Evolutionary conservation across 1,140 invertebrate genomes (phyloP).

Genomic region (Diachasma alloeum): DNA sequence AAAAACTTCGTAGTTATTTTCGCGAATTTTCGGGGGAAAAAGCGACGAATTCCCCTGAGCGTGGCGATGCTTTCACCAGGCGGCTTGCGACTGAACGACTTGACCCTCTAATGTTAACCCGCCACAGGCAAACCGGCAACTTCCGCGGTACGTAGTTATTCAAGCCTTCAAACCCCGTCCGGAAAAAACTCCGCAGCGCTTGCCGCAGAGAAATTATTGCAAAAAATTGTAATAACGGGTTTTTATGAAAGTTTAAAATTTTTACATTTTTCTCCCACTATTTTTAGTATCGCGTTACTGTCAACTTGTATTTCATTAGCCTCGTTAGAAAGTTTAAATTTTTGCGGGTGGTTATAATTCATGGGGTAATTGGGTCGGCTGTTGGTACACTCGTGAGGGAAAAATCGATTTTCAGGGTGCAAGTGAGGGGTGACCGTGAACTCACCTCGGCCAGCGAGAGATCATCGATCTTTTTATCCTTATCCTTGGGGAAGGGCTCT

Average conservation of each 20-base stretch:
- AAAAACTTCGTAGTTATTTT: background rate
- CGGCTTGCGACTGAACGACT: background rate
- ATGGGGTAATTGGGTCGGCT: conserved; percentile 16
- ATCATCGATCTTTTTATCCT: background rate
- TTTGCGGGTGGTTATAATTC: background rate
- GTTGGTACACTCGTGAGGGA: background rate
- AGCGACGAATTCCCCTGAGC: background rate
- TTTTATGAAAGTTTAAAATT: conserved; percentile 3
- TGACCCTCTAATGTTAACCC: background rate
- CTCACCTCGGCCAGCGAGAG: background rate
- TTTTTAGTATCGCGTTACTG: conserved; percentile 7
- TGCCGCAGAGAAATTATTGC: conserved; percentile 27
- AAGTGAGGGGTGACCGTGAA: conserved; percentile 5
- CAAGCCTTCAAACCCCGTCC: background rate
- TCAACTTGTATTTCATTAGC: conserved; percentile 11
- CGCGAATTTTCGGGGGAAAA: background rate
- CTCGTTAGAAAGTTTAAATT: conserved; percentile 17
- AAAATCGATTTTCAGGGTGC: background rate
- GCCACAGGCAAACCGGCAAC: background rate
- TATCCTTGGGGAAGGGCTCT: background rate
- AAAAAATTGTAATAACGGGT: conserved; percentile 5
- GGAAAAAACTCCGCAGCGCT: conserved; percentile 25
- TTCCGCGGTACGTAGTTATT: background rate
- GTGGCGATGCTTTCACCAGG: conserved; percentile 4
- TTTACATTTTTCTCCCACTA: background rate